These are phyloP conservation scores for Cantharis lateralis DNA, from an alignment of 2,888 invertebrate genomes.

Conservation along the genomic window DNA sequence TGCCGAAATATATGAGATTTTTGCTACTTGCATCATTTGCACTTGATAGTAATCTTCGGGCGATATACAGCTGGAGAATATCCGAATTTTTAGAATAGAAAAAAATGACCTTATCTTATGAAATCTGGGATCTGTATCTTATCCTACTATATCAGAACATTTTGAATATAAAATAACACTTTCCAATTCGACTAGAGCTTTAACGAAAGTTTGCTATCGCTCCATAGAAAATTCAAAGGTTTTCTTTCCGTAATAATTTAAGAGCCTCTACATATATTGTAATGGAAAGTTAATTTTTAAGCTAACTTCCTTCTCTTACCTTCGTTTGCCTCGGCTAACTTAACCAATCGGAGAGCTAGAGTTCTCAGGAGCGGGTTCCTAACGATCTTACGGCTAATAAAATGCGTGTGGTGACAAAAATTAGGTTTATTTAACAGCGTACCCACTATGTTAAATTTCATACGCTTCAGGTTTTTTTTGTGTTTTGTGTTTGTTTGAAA, in stretches of 20 bases:
- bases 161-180: constrained; percentile 14
- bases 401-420: too few species aligned
- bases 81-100: constrained; percentile 7
- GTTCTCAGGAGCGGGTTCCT: too few species aligned
- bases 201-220: constrained; percentile 7
- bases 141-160: constrained; percentile 18
- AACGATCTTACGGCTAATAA: too few species aligned
- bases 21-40: constrained; percentile 16
- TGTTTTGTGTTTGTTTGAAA: too few species aligned
- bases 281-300: too few species aligned
- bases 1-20: constrained; percentile 9
- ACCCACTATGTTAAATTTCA: too few species aligned
- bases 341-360: too few species aligned
- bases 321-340: too few species aligned
- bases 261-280: neutral
- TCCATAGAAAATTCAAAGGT: neutral
- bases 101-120: constrained; percentile 10
- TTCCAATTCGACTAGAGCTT: constrained; percentile 7
- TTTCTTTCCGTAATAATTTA: neutral
- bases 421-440: too few species aligned
- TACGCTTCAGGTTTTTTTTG: too few species aligned
- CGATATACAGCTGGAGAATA: constrained; percentile 10
- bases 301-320: too few species aligned
- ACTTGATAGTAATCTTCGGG: constrained; percentile 12
- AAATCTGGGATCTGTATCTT: constrained; percentile 13